Conservation (phyloP, 2,113 vertebrate species). For the Barnardius zonarius region DNA sequence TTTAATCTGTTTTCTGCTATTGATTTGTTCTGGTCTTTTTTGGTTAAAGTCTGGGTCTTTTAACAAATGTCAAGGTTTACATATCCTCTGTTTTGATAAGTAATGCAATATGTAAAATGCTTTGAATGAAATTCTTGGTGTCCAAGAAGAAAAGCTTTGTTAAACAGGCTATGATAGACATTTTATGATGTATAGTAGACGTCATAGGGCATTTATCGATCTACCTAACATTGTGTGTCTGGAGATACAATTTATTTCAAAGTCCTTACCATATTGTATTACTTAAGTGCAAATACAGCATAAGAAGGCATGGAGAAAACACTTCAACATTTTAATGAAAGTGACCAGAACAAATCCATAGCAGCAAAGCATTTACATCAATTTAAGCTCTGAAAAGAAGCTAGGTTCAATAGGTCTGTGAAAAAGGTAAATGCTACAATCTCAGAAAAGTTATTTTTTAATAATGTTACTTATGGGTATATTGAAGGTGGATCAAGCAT, state of each 20-base stretch:
- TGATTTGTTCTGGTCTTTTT: conserved; percentile 77
- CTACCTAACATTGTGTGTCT: conserved; percentile 57
- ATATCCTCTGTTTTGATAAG: conserved; percentile 75
- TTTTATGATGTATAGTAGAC: conserved; percentile 69
- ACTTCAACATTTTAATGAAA: conserved; percentile 71
- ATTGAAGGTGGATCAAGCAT: not conserved
- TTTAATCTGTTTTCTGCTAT: conserved; percentile 74
- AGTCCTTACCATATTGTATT: conserved; percentile 74
- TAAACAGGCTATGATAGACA: conserved; percentile 71
- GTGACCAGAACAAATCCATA: conserved; percentile 79
- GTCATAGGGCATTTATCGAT: conserved; percentile 71
- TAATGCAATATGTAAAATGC: conserved; percentile 78
- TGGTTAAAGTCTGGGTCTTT: conserved; percentile 73
- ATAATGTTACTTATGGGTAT: not conserved
- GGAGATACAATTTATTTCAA: conserved; percentile 71
- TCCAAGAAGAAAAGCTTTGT: conserved; percentile 68
- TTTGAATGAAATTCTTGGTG: conserved; percentile 73
- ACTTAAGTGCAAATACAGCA: conserved; percentile 71
- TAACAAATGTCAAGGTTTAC: conserved; percentile 76
- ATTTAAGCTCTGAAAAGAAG: conserved; percentile 63
- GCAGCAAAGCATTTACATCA: conserved; percentile 71
- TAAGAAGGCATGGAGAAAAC: conserved; percentile 61
- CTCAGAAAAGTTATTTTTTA: not conserved
- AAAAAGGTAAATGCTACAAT: not conserved
- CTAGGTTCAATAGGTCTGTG: conserved; percentile 11